Percentiles rank a stretch among this genome's conserved stretches.
Conservation (phyloP, 2,888 invertebrate genomes). For the Meloe dianella region DNA sequence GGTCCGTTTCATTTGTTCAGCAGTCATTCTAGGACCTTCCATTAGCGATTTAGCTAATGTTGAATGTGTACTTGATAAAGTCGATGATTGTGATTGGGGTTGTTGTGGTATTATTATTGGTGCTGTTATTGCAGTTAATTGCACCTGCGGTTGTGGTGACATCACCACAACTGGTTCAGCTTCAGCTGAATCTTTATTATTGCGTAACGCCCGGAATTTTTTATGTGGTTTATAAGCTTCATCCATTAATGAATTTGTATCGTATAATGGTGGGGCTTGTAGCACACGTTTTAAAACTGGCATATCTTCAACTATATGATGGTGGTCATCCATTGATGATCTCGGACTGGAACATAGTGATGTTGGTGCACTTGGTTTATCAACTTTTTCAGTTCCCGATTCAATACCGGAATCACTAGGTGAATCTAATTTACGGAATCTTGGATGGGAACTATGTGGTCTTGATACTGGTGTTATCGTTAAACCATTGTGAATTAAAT, state of each 20-base stretch:
- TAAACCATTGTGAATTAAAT: constrained; percentile 74
- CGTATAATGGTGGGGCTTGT: constrained; percentile 90
- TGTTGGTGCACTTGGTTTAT: constrained; percentile 71
- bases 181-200: constrained; percentile 77
- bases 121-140: constrained; percentile 48
- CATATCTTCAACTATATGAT: constrained; percentile 84
- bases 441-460: constrained; percentile 58
- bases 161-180: constrained; percentile 69
- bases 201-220: constrained; percentile 85
- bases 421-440: constrained; percentile 86
- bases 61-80: constrained; percentile 85
- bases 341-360: constrained; percentile 87
- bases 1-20: constrained; percentile 89
- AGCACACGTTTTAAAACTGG: constrained; percentile 91
- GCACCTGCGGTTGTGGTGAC: constrained; percentile 52
- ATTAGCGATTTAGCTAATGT: constrained; percentile 88
- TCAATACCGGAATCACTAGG: constrained; percentile 94
- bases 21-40: constrained; percentile 93
- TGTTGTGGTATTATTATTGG: constrained; percentile 39
- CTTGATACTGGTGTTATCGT: constrained; percentile 73
- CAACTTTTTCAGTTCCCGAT: constrained; percentile 88
- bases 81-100: constrained; percentile 53
- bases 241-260: constrained; percentile 90
- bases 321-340: constrained; percentile 83
- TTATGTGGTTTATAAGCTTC: constrained; percentile 96